Base-by-base conservation (phyloP, 2,888 invertebrate species). In the Tineola bisselliella region DNA sequence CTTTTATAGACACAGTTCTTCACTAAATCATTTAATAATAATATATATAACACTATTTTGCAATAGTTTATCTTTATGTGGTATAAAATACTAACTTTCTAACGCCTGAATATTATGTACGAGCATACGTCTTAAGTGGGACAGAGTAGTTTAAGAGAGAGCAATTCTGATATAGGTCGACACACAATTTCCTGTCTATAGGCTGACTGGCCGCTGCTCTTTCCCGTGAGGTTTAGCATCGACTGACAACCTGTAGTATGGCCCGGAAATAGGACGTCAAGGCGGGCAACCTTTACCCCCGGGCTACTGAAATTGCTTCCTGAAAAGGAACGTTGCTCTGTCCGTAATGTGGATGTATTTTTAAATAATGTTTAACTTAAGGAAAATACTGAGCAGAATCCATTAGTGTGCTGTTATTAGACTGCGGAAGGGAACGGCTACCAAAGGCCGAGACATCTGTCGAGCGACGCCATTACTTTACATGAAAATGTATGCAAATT, bases 201-300 rank as follows among this genome's bases (percentile, higher is more conserved):
- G 70, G 66, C 68, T 25, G 17, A 4, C 33, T 58, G 33, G 70
- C 67, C 68, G 69, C 75, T 77, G 76, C 78, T 79, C 77, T 79
- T 77, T 76, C 78, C 77, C 77, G 72, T 67, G 76, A 76, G 81
- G 71, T 72, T 72, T 70, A 69, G 71, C 70, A 68, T 66, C 68
- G 69, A 66, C 77, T 77, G 79, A 77, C 77, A 78, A 77, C 77
- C 76, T 81, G 81, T 73, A 76, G 74, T 74, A 74, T 72, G 70
- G 67, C 59, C 75, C 79, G 84, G 84, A 84, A 83, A 84, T 86
- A 79, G 77, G 75, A 79, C 74, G 81, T 81, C 82, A 77, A 65
- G 73, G 71, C 68, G 74, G 72, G 70, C 73, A 76, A 77, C 79
- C 77, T 77, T 76, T 68, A 71, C 69, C 68, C 66, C 67, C 69